These are phyloP conservation scores for Pitangus sulphuratus DNA, from an alignment of 2,797 vertebrate species.

Conservation along the genomic window DNA sequence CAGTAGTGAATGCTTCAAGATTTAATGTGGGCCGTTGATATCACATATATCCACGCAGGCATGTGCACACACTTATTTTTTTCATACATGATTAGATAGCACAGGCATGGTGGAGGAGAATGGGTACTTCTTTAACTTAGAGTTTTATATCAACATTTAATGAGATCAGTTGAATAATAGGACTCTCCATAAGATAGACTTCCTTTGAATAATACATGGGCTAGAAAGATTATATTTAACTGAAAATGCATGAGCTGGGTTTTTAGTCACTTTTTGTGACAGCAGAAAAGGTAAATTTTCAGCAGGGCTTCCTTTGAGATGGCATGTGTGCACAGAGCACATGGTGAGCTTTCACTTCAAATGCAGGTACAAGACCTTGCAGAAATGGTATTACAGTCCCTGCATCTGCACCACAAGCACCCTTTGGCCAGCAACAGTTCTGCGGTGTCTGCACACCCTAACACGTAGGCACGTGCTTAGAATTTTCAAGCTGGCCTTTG, in stretches of 20 bases:
- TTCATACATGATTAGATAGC: neutral
- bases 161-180: neutral
- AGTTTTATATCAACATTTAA: neutral
- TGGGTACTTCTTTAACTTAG: neutral
- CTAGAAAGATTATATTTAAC: neutral
- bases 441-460: neutral
- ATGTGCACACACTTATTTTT: neutral
- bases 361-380: neutral
- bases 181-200: neutral
- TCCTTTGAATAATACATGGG: slow-evolving; percentile 2
- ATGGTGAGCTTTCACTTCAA: neutral
- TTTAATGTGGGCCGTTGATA: neutral
- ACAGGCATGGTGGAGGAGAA: neutral
- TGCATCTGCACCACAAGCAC: neutral
- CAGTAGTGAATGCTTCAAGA: neutral
- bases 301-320: neutral
- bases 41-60: neutral
- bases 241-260: neutral
- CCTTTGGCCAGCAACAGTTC: neutral
- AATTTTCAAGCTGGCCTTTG: neutral
- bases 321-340: fast-evolving
- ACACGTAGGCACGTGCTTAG: fast-evolving
- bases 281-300: neutral
- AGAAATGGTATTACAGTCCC: neutral
- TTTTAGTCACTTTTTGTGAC: neutral